phyloP scores from a whole-genome alignment of 1,140 invertebrate species.

The Habropoda laboriosa region DNA sequence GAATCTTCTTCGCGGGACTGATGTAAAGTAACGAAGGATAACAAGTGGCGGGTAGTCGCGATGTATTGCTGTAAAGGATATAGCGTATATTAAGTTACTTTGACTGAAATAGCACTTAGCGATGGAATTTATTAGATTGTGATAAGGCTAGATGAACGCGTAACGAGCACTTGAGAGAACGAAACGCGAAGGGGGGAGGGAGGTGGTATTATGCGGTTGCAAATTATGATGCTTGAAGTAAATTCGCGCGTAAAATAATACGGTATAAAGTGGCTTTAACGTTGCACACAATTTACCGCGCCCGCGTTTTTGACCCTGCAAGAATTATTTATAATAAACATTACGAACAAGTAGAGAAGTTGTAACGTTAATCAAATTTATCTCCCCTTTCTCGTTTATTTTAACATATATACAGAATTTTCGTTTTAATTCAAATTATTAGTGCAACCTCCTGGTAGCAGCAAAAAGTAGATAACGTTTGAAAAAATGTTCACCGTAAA shows the following conservation, averaged over 20 bases:
- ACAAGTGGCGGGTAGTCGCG: neutral
- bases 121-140: slow-evolving; percentile 21
- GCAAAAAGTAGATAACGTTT: too few relatives aligned
- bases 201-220: neutral
- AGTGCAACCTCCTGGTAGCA: too few relatives aligned
- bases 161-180: slow-evolving; percentile 23
- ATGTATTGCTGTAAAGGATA: neutral
- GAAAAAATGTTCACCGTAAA: too few relatives aligned
- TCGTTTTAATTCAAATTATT: neutral
- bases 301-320: neutral
- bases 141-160: slow-evolving; percentile 21
- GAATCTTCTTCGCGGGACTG: neutral
- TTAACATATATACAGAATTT: too few relatives aligned
- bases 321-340: neutral
- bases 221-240: neutral
- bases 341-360: neutral
- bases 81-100: slow-evolving; percentile 19
- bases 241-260: neutral
- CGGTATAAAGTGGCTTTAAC: neutral
- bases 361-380: neutral
- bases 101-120: slow-evolving; percentile 20
- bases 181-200: neutral
- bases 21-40: slow-evolving; percentile 18
- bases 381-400: neutral
- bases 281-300: too few relatives aligned